These are phyloP conservation scores for Orthonyx spaldingii DNA, from an alignment of 2,113 vertebrate species.

Conservation along the genomic window DNA sequence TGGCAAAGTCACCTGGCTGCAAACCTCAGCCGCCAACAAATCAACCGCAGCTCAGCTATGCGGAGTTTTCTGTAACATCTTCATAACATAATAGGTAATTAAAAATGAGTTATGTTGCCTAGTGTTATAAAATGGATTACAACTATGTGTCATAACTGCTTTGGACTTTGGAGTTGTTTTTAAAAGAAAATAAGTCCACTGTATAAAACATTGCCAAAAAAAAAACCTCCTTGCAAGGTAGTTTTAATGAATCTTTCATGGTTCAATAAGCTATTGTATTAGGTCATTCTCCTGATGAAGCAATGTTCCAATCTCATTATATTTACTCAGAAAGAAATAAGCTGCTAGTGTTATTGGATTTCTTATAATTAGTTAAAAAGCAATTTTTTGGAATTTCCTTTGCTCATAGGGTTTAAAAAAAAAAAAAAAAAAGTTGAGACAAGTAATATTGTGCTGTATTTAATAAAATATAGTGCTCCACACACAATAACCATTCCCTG, in stretches of 20 bases:
- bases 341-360: neutral
- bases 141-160: neutral
- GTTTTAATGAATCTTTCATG: slow-evolving; percentile 47
- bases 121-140: neutral
- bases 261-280: slow-evolving; percentile 34
- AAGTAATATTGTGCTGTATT: neutral
- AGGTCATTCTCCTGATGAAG: slow-evolving; percentile 27
- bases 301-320: neutral
- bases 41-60: neutral
- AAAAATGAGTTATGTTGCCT: neutral
- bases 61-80: neutral
- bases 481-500: neutral
- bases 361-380: slow-evolving; percentile 40
- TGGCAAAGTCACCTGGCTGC: neutral
- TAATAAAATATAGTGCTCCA: neutral
- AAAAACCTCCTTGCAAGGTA: neutral
- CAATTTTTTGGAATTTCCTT: neutral
- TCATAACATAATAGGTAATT: neutral
- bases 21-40: neutral
- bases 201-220: neutral
- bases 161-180: neutral
- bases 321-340: slow-evolving; percentile 6
- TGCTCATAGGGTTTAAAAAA: neutral
- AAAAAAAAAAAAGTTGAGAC: neutral
- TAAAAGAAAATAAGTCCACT: neutral